Conservation (phyloP, 2,888 invertebrate species). For the Branchellion lobata region DNA sequence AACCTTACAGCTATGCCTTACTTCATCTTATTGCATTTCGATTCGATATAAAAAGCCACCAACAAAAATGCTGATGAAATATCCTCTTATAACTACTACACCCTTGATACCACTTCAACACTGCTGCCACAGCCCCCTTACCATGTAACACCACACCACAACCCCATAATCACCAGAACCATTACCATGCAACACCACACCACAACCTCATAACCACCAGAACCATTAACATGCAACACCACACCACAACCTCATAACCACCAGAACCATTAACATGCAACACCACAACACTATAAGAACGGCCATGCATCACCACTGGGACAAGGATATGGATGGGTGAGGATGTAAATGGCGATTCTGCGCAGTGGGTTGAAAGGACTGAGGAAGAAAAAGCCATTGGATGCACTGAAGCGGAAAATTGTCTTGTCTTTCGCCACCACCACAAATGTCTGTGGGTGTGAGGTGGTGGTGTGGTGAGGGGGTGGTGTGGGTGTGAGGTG, state of each 20-base stretch:
- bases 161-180: background rate
- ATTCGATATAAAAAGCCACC: too few relatives aligned
- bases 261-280: constrained; percentile 12
- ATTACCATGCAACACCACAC: background rate
- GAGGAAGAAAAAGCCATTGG: constrained; percentile 90
- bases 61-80: too few relatives aligned
- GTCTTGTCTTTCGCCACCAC: constrained; percentile 97
- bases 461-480: too few relatives aligned
- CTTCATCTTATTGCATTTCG: too few relatives aligned
- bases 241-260: constrained; percentile 14
- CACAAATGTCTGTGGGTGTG: constrained; percentile 83
- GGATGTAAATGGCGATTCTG: constrained; percentile 93
- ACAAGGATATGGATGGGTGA: constrained; percentile 81
- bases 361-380: constrained; percentile 96
- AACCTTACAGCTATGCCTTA: too few relatives aligned
- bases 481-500: too few relatives aligned
- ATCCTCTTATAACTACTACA: too few relatives aligned
- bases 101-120: too few relatives aligned
- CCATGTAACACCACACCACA: background rate
- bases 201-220: background rate
- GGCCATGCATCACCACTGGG: too few relatives aligned
- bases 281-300: too few relatives aligned
- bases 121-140: too few relatives aligned
- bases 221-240: constrained; percentile 13
- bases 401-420: constrained; percentile 97